These are phyloP conservation scores for Eretmocerus hayati DNA, from an alignment of 2,888 invertebrate species.

Conservation along the genomic window DNA sequence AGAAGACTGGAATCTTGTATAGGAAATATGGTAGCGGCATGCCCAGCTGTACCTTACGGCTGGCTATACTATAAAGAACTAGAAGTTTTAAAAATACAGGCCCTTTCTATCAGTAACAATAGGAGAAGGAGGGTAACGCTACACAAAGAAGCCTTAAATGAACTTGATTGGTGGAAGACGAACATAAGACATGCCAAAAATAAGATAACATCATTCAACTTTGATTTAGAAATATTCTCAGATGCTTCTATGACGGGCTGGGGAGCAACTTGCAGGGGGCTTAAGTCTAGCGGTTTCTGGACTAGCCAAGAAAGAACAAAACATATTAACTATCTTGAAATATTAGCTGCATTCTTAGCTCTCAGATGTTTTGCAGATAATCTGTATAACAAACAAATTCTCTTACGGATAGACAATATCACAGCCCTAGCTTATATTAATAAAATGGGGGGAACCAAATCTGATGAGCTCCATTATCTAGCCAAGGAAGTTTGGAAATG, in stretches of 20 bases:
- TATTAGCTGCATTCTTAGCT: not conserved
- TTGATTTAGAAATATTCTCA: not conserved
- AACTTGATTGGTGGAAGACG: not conserved
- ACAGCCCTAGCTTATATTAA: conserved; percentile 1
- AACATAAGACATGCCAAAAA: not conserved
- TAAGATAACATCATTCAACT: not conserved
- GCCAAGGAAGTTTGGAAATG: not conserved
- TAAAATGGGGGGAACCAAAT: not conserved
- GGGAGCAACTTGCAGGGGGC: not conserved
- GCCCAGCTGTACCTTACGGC: no score
- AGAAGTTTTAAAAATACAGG: no score
- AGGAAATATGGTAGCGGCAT: no score
- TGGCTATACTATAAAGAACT: no score
- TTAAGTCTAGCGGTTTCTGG: not conserved
- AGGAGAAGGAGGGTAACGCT: not conserved
- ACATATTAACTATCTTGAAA: not conserved
- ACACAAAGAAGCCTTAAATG: not conserved
- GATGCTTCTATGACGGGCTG: not conserved
- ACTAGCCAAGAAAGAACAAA: not conserved
- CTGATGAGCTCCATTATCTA: not conserved
- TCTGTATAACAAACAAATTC: not conserved
- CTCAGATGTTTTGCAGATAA: not conserved
- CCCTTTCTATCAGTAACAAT: no score
- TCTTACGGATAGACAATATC: not conserved
- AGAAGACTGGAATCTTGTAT: no score